Evolutionary conservation across 1,140 invertebrate species (phyloP).

Genomic region (Penaeus indicus): DNA sequence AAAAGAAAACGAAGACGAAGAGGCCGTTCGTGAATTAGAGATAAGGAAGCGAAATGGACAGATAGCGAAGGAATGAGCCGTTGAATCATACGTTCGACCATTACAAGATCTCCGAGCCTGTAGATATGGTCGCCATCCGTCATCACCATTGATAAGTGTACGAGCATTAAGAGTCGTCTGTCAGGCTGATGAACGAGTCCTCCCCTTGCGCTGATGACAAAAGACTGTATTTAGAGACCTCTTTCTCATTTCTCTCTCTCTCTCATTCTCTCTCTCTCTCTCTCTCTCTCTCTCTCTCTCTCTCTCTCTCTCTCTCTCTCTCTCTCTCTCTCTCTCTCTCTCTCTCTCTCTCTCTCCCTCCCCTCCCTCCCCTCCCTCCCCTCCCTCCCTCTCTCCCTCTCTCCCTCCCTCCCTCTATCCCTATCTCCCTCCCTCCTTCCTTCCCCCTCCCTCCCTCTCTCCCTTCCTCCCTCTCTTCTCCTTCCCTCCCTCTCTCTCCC

Average conservation of each 20-base stretch:
- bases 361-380: no score
- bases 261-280: neutral
- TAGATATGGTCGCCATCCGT: neutral
- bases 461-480: neutral
- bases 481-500: no score
- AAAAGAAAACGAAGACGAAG: no score
- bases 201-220: slow-evolving; percentile 32
- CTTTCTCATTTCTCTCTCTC: neutral
- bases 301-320: no score
- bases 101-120: neutral
- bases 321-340: no score
- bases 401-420: no score
- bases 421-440: no score
- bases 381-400: neutral
- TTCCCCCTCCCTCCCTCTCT: neutral
- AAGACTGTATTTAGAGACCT: slow-evolving; percentile 53
- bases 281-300: slow-evolving; percentile 12
- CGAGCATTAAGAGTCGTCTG: neutral
- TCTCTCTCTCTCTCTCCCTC: no score
- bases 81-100: no score
- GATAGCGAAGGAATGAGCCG: no score
- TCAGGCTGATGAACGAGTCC: slow-evolving; percentile 21
- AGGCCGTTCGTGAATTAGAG: no score
- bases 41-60: no score
- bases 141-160: neutral